Evolutionary conservation across 2,113 vertebrate species (phyloP), one percentile per base, ranked within the genome.

Genomic region (Corythoichthys haematopterus): DNA sequence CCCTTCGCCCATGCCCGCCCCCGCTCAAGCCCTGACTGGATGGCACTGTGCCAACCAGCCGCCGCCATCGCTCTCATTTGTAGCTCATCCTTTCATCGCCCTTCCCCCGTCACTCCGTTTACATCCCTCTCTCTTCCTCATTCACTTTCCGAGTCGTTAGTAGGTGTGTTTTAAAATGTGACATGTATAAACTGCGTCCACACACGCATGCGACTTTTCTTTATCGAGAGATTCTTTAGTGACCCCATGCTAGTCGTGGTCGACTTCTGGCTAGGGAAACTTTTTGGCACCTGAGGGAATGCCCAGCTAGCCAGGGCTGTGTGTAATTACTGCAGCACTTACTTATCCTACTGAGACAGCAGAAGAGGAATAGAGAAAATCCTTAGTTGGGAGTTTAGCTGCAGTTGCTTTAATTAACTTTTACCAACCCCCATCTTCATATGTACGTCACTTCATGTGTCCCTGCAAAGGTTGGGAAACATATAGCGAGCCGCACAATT

Each of bases 11-110:
- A 73, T 88, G 82, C 88, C 88, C 87, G 85, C 88, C 88, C 88
- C 88, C 73, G 85, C 86, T 86, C 86, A 82, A 88, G 85, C 74
- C 84, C 89, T 90, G 87, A 90, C 87, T 90, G 89, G 89, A 90
- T 90, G 89, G 89, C 89, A 90, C 89, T 50, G 89, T 90, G 89
- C 89, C 89, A 90, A 90, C 89, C 87, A 89, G 88, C 87, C 86
- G 86, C 85, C 73, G 74, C 88, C 86, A 90, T 90, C 84, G 83
- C 84, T 88, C 88, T 88, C 85, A 90, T 90, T 90, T 87, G 85
- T 85, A 87, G 89, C 83, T 88, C 87, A 86, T 89, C 84, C 70
- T 68, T 83, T 80, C 12, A 64, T 86, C 84, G 87, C 89, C 87
- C 89, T 87, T 87, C 87, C 85, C 89, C 89, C 83, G 80, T 84